Base-by-base conservation (phyloP, 1,140 invertebrate genomes). In the Belonocnema kinseyi region DNA sequence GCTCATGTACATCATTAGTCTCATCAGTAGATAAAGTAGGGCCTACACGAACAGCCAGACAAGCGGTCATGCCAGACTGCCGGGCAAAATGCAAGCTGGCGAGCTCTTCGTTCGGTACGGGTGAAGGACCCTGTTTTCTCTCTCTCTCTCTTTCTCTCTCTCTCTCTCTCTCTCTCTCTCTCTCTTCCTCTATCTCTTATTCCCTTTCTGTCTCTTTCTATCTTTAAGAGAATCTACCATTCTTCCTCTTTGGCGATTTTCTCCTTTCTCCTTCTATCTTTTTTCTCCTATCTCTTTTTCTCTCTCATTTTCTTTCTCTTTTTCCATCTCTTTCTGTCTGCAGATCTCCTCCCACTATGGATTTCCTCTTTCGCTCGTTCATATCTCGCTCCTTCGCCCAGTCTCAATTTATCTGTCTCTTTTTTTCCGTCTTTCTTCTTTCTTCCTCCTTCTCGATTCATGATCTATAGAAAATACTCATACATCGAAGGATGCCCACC, bases 111-210 rank as follows among this genome's bases (percentile, higher is more conserved):
- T 73, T 79, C 78, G 73, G 79, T 80, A 76, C 81, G 83, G 80
- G 80, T 87, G 84, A 86, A 86, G 82, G 83, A 86, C 82, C 85
- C 80, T 82, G 81, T 85, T 46, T 46, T 11, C 77, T 80, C 73
- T 81, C 76, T 78, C 79, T 73, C 72, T 72, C 80, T 70, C 56
- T 46, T 58, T 66, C 56, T 74, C 61, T 74, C 74, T 78, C 76
- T 77, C 74, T 79, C 78, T 72, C 79, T 72, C 73, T 75, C 80
- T 72, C 79, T 73, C 10, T 75, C 76, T 21, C 72, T 50, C 74
- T 11, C 58, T n/a, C 17, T 76, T 66, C 78, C 80, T 76, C 77
- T 82, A 73, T 66, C 75, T 61, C 81, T 80, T 80, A 10, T 10
- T 46, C 7, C 40, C 40, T 46, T 11, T 46, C 40, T 46, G 8